phyloP scores from a whole-genome alignment of 2,888 invertebrate species.

The Copidosoma aretas region DNA sequence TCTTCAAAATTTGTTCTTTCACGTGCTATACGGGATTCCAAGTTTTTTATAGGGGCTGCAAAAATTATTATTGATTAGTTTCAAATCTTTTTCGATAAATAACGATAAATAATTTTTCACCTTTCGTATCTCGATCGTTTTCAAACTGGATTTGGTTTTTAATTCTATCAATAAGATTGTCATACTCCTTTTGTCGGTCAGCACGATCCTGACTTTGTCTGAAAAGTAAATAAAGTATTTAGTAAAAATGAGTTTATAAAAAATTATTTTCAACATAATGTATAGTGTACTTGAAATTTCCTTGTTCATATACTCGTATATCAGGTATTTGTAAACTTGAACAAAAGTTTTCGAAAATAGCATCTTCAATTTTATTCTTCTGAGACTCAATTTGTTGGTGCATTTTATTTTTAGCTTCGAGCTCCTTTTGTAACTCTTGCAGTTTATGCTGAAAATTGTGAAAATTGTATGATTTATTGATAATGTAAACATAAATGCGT shows the following conservation, averaged over 20 bases:
- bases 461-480: neutral
- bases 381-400: constrained; percentile 79
- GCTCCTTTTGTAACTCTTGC: constrained; percentile 63
- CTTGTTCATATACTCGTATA: constrained; percentile 95
- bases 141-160: constrained; percentile 93
- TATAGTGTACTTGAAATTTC: constrained; percentile 73
- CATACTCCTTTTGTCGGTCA: constrained; percentile 87
- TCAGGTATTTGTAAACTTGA: constrained; percentile 86
- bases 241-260: constrained; percentile 10
- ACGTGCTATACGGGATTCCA: constrained; percentile 1
- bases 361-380: constrained; percentile 92
- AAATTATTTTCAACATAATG: constrained; percentile 8
- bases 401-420: constrained; percentile 60
- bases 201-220: constrained; percentile 87
- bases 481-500: neutral
- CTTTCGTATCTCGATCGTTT: constrained; percentile 84
- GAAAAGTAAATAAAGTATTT: neutral
- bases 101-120: constrained; percentile 61
- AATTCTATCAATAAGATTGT: constrained; percentile 89
- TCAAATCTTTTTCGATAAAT: constrained; percentile 3
- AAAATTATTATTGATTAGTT: neutral
- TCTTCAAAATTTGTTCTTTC: neutral
- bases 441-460: neutral
- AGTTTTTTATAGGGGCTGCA: neutral
- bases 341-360: constrained; percentile 91